Base-by-base conservation (phyloP, 2,797 vertebrate genomes). In the Myioborus melanocephalus region DNA sequence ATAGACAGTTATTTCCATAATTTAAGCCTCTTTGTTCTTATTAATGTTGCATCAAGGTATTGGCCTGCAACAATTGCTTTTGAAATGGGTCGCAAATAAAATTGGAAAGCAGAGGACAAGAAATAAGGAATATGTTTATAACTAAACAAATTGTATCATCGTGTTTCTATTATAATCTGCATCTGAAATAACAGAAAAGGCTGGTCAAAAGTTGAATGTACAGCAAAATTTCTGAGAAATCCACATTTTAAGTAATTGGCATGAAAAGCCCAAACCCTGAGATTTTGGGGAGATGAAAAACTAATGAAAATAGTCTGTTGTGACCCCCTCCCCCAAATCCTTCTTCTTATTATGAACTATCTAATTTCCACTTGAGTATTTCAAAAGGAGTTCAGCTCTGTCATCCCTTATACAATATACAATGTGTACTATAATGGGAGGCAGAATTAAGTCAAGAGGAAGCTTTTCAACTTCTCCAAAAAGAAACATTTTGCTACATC, bases 21-120 rank as follows among this genome's bases (percentile, higher is more conserved):
- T 81, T 89, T 89, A 93, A 81, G 84, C 94, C 95, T 96, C 94
- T 97, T 95, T 90, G 64, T 94, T 96, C 95, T 83, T 97, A 92
- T 96, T 97, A 95, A 97, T 95, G 95, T 94, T 89, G 76, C 93
- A 83, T 96, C 83, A 82, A 96, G 73, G 66, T 88, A 96, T 18
- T 68, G 90, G 89, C 52, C 73, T 70, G 60, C 85, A 94, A 63
- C 47, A 52, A 22, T 10, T 91, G 70, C 24, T 94, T 80, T 76
- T 72, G 77, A 91, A 93, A 88, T 2, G 44, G 77, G 68, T 76
- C 2, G 0, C 61, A 53, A 90, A 84, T n/a, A 55, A 69, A 88
- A 68, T 5, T 30, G 52, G 85, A 81, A 91, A 91, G 66, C 26
- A 50, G 53, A 71, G 39, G 56, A 65, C 57, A 78, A 52, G 59